A percentile compares a stretch with the other conserved stretches of the same genome.
Evolutionary conservation across 1,140 invertebrate species (phyloP).

Genomic region (Ditylenchus dipsaci): DNA sequence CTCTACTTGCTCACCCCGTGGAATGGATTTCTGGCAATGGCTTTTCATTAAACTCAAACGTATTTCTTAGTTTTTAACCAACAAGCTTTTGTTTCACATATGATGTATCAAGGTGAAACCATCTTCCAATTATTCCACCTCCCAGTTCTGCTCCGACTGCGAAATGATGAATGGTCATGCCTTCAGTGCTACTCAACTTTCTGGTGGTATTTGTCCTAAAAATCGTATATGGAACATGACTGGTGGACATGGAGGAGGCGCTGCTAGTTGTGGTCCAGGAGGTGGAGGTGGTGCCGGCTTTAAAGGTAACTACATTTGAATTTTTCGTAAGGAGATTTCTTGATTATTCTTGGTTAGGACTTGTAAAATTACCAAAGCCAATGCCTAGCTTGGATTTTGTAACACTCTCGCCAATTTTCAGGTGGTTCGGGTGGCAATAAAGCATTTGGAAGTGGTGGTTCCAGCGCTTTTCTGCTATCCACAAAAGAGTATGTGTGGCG

Average conservation of each 20-base stretch:
- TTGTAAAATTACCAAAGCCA: too few relatives aligned
- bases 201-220: neutral
- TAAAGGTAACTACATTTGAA: constrained; percentile 10
- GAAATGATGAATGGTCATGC: constrained; percentile 9
- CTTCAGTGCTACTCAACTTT: neutral
- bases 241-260: constrained; percentile 34
- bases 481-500: neutral
- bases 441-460: constrained; percentile 14
- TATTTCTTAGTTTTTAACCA: neutral
- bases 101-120: too few relatives aligned
- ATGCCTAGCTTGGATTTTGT: too few relatives aligned
- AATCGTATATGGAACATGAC: constrained; percentile 17
- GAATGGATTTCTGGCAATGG: constrained; percentile 2
- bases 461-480: neutral
- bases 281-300: constrained; percentile 37
- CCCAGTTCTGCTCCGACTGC: constrained; percentile 8
- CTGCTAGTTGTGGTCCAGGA: constrained; percentile 38
- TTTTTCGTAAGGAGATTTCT: too few relatives aligned
- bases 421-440: constrained; percentile 23
- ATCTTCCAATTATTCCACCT: too few relatives aligned
- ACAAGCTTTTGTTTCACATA: too few relatives aligned
- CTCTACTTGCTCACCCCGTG: neutral
- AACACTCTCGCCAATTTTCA: neutral
- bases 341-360: too few relatives aligned
- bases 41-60: neutral